Evolutionary conservation across 1,140 invertebrate species (phyloP), one percentile per base, ranked within the genome.

Genomic region (Venturia canescens): DNA sequence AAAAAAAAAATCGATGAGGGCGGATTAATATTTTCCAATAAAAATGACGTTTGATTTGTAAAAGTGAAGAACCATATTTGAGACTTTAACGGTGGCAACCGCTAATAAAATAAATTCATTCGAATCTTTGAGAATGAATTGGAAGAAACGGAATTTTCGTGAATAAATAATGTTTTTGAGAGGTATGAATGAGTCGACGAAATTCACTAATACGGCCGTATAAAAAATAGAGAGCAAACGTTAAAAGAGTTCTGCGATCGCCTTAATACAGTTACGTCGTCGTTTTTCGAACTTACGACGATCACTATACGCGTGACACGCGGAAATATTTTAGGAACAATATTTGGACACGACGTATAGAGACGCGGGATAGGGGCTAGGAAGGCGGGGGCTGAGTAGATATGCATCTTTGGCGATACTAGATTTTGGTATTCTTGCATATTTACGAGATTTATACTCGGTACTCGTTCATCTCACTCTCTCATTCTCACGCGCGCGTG

Each of bases 161-260:
- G 4, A 69, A 69, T 69, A 69, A 69, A 75, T 29, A 82, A 66
- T 79, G 76, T 75, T 44, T 23, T 57, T 23, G n/a, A 66, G n/a
- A 66, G 71, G 72, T 57, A 76, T 76, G 1, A 76, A 76, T 23
- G 60, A 53, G 44, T 26, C 21, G 13, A 69, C 26, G 29, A 77
- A 23, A 44, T 67, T 76, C 34, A 78, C 70, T 74, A 77, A 81
- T 78, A 80, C 79, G 86, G 87, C 87, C 83, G 84, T 90, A 90
- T 87, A 63, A 84, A 90, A 90, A 91, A 91, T 91, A 91, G 90
- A 91, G 90, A 91, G 90, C 89, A 88, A 90, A 90, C 87, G 87
- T 87, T 82, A 50, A 79, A 87, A 74, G 81, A 85, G 78, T 84
- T 79, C 76, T 81, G 74, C 75, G 66, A 79, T 27, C 70, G 53